Evolutionary conservation across 2,888 invertebrate species (phyloP), one percentile per base, ranked within the genome.

Genomic region (Empis stercorea): DNA sequence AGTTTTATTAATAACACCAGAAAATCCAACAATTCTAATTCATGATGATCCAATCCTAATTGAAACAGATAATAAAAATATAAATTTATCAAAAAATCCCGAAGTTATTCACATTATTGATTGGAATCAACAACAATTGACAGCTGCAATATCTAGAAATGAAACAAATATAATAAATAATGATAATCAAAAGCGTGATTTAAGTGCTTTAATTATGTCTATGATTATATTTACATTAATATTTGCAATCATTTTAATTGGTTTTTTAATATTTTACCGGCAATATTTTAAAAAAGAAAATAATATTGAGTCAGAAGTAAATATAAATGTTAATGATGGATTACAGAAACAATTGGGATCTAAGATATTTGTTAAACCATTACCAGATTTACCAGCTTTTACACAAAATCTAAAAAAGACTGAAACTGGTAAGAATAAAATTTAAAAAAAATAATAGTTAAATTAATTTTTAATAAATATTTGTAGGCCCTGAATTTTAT

Each of bases 51-150:
- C 9, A 27, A 9, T 9, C 4, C 9, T 27, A 27, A 6, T 27
- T 6, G 23, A 27, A 27, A 27, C n/a, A 13, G 5, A 34, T 34
- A n/a, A 32, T 13, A 4, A 32, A 13, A 32, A 32, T 32, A 32
- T 6, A 4, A n/a, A 34, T n/a, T 5, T 34, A 2, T 52, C 55
- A 0, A 59, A 60, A 13, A 49, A 59, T 0, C 61, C 68, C 0
- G 68, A 68, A n/a, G 64, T 68, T 0, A 68, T 68, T 30, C 67
- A 68, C 36, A 63, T 68, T 6, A 67, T 66, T 17, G 65, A 67
- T n/a, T 55, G 53, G 32, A 53, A 57, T 55, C 56, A 58, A 9
- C 49, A 56, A 11, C 50, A 54, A 27, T 27, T 27, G 7, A 27
- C 23, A 27, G 7, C 41, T 9, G 52, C 51, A 16, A 46, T 44